Evolutionary conservation across 1,140 invertebrate genomes (phyloP).

Genomic region (Melipona quadrifasciata): DNA sequence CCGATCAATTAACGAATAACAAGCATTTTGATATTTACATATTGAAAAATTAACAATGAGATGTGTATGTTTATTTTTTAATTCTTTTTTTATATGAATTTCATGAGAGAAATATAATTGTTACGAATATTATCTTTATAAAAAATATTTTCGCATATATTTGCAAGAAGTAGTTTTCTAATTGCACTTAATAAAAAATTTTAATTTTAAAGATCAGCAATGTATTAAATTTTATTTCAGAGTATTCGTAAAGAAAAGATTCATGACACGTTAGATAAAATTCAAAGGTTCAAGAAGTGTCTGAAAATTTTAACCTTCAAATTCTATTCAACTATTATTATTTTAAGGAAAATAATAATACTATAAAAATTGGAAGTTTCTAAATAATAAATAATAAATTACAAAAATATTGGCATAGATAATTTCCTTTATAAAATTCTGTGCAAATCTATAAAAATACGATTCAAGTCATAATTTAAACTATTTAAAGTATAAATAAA

Average conservation of each 20-base stretch:
- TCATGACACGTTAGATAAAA: not conserved
- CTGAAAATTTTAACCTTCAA: not conserved
- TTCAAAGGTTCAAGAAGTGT: not conserved
- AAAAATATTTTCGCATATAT: not conserved
- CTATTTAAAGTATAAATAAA: not conserved
- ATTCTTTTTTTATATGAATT: too few relatives aligned
- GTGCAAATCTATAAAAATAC: too few relatives aligned
- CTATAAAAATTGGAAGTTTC: not conserved
- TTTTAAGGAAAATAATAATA: not conserved
- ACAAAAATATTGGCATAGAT: not conserved
- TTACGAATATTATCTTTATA: not conserved
- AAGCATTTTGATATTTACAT: too few relatives aligned
- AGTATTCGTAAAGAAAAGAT: not conserved
- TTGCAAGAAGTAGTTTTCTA: not conserved
- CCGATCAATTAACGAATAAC: too few relatives aligned
- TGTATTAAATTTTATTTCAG: not conserved
- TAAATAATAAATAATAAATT: not conserved
- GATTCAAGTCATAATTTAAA: too few relatives aligned
- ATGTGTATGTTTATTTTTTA: too few relatives aligned
- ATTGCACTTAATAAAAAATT: not conserved
- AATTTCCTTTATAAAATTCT: not conserved
- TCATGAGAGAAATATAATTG: not conserved
- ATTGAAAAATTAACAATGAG: too few relatives aligned
- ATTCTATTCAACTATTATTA: not conserved
- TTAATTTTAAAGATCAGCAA: too few relatives aligned